These are phyloP conservation scores for Heliconius ismenius DNA, from an alignment of 2,888 invertebrate genomes.

Conservation along the genomic window DNA sequence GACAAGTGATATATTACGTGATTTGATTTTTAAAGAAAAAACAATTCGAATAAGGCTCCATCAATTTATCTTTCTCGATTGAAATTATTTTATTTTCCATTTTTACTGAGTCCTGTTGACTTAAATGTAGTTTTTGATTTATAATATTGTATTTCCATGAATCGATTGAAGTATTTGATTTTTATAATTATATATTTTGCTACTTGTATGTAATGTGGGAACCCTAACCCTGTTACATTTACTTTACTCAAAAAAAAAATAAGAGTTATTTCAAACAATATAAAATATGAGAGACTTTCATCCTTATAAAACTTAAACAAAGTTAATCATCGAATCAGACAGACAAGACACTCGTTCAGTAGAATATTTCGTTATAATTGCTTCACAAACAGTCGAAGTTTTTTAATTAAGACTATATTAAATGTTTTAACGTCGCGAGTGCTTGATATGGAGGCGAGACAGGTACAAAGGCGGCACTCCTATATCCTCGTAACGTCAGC, in stretches of 20 bases:
- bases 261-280: not conserved
- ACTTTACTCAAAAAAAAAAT: not conserved
- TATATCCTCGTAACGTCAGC: constrained; percentile 8
- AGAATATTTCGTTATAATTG: constrained; percentile 1
- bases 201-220: no score
- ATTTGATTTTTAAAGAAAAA: not conserved
- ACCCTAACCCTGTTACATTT: no score
- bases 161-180: no score
- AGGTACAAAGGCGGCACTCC: constrained; percentile 16
- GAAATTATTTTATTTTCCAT: not conserved
- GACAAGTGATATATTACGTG: constrained; percentile 8
- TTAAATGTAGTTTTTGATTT: no score
- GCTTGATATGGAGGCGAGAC: constrained; percentile 1
- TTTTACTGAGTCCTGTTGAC: not conserved
- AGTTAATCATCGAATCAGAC: not conserved
- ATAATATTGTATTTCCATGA: no score
- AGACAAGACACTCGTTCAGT: not conserved
- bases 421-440: constrained; percentile 3
- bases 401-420: constrained; percentile 10
- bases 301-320: not conserved
- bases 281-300: not conserved
- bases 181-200: no score
- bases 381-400: not conserved
- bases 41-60: not conserved
- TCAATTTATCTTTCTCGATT: not conserved